A percentile compares a stretch with the other conserved stretches of the same genome.
These are phyloP conservation scores for Acleris laterana DNA, from an alignment of 2,888 invertebrate genomes.

Conservation along the genomic window DNA sequence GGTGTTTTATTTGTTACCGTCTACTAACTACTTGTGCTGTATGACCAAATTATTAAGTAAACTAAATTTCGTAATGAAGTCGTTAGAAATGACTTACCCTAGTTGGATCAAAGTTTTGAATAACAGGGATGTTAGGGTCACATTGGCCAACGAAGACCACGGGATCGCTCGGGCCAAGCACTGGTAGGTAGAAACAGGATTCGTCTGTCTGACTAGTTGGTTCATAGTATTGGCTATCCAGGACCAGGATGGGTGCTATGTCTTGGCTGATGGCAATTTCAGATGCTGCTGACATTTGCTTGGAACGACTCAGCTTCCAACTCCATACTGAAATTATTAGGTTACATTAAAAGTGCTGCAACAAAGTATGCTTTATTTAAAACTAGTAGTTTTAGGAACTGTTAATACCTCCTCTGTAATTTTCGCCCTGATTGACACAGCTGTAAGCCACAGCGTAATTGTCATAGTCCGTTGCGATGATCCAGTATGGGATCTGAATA, in stretches of 20 bases:
- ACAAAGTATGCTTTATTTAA: background rate
- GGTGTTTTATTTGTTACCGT: no score
- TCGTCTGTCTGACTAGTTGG: slow-evolving; percentile 51
- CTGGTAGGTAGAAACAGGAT: slow-evolving; percentile 65
- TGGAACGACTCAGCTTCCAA: slow-evolving; percentile 68
- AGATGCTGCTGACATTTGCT: slow-evolving; percentile 45
- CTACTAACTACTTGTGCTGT: no score
- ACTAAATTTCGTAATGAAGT: background rate
- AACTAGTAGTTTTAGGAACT: background rate
- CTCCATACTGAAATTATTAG: slow-evolving; percentile 50
- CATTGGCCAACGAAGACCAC: slow-evolving; percentile 63
- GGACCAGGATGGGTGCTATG: slow-evolving; percentile 52
- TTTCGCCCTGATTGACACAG: slow-evolving; percentile 66
- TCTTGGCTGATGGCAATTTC: slow-evolving; percentile 49
- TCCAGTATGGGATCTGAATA: slow-evolving; percentile 71
- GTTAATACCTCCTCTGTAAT: slow-evolving; percentile 49
- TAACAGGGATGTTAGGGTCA: slow-evolving; percentile 34
- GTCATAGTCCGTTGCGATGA: slow-evolving; percentile 84
- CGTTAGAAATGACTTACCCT: slow-evolving; percentile 24
- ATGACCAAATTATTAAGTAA: no score
- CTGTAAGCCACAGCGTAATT: slow-evolving; percentile 86
- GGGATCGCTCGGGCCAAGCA: slow-evolving; percentile 46
- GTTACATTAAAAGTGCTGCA: background rate
- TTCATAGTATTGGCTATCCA: slow-evolving; percentile 56
- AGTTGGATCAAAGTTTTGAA: slow-evolving; percentile 33